phyloP scores from a whole-genome alignment of 1,140 invertebrate genomes.

The Heliconius hewitsoni region DNA sequence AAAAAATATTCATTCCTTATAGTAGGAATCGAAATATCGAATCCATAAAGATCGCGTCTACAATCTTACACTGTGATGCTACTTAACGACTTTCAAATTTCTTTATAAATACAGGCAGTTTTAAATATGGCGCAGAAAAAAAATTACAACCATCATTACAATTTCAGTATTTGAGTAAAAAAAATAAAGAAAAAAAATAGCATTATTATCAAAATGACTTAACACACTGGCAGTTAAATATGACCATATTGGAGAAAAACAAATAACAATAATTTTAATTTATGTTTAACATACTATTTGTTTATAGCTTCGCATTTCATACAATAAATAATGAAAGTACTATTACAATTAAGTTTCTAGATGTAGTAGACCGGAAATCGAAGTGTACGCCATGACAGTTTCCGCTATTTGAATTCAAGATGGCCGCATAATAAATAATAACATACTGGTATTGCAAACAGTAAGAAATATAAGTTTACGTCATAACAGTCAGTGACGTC shows the following conservation, averaged over 20 bases:
- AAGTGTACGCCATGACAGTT: conserved; percentile 92
- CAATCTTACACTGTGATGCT: too few relatives aligned
- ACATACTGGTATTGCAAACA: not conserved
- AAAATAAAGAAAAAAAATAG: not conserved
- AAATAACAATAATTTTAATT: not conserved
- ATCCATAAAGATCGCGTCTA: too few relatives aligned
- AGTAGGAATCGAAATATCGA: too few relatives aligned
- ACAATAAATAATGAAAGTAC: conserved; percentile 1
- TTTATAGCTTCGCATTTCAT: not conserved
- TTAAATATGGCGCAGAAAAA: not conserved
- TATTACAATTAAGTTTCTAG: conserved; percentile 59
- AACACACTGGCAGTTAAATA: not conserved
- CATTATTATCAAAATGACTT: not conserved
- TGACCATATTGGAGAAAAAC: not conserved
- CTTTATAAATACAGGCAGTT: too few relatives aligned
- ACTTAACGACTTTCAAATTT: too few relatives aligned
- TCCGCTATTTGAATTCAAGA: conserved; percentile 95
- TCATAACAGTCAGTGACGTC: not conserved
- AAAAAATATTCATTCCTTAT: too few relatives aligned
- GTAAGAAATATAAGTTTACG: not conserved
- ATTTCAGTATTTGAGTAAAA: not conserved
- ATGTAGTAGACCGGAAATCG: conserved; percentile 86
- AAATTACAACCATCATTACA: not conserved
- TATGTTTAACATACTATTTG: not conserved
- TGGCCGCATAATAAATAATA: conserved; percentile 80